phyloP scores from a whole-genome alignment of 2,113 vertebrate species.

The Cavia aperea region DNA sequence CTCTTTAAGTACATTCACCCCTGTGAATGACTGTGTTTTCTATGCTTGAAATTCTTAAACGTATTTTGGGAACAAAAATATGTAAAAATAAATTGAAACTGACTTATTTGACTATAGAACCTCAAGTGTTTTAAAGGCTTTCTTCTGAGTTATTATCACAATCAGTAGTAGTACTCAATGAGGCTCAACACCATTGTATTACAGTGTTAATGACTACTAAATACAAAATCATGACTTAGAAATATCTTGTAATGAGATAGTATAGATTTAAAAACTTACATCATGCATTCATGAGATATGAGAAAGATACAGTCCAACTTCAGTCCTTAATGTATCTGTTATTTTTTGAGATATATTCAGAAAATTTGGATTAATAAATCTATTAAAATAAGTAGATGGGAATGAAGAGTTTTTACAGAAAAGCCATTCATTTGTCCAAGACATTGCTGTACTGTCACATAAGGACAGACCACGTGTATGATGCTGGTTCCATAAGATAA shows the following conservation, averaged over 20 bases:
- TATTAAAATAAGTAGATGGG: not conserved
- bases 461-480: not conserved
- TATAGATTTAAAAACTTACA: slow-evolving; percentile 2
- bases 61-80: not conserved
- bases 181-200: not conserved
- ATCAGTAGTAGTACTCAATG: not conserved
- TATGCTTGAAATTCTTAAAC: slow-evolving; percentile 27
- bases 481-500: not conserved
- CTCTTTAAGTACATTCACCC: not conserved
- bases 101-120: not conserved
- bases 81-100: not conserved
- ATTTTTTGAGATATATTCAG: not conserved
- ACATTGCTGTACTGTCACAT: not conserved
- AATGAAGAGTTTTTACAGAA: not conserved
- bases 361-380: slow-evolving; percentile 2
- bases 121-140: not conserved
- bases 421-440: not conserved
- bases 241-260: not conserved
- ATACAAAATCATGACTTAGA: slow-evolving; percentile 21
- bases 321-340: not conserved
- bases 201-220: not conserved
- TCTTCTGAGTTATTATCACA: slow-evolving; percentile 19
- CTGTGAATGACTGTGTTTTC: not conserved
- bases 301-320: not conserved
- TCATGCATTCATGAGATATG: not conserved